These are phyloP conservation scores for Papio anubis DNA, from an alignment of 2,113 vertebrate species.

Conservation along the genomic window DNA sequence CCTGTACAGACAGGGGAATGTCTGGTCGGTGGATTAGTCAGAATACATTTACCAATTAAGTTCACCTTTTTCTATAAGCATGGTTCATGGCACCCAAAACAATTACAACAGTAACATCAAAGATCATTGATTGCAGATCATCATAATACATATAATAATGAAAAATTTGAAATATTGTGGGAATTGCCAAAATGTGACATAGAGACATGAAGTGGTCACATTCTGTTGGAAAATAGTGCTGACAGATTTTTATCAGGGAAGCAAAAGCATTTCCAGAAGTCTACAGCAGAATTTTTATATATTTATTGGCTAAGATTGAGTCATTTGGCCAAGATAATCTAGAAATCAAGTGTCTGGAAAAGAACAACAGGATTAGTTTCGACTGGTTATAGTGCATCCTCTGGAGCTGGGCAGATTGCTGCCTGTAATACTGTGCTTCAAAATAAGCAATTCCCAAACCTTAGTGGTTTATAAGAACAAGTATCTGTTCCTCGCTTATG, in stretches of 20 bases:
- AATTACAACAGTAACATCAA: background rate
- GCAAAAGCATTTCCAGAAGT: background rate
- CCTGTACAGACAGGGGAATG: background rate
- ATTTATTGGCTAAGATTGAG: background rate
- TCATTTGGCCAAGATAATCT: background rate
- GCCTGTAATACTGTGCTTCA: background rate
- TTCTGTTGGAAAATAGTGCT: background rate
- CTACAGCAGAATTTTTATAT: background rate
- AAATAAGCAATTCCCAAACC: background rate
- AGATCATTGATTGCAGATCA: background rate
- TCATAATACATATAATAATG: background rate
- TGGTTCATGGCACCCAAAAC: background rate
- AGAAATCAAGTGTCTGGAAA: slow-evolving; percentile 7
- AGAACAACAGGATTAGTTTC: background rate
- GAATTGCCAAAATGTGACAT: background rate
- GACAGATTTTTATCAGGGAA: background rate
- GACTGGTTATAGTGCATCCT: background rate
- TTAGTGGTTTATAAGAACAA: background rate
- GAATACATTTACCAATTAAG: background rate
- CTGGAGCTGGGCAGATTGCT: background rate
- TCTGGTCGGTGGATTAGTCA: background rate
- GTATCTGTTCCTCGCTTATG: background rate
- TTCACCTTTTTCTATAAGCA: background rate
- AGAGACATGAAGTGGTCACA: background rate
- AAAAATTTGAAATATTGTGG: background rate